Evolutionary conservation across 2,888 invertebrate genomes (phyloP), one percentile per base, ranked within the genome.

Genomic region (Hydrotaea diabolus): DNA sequence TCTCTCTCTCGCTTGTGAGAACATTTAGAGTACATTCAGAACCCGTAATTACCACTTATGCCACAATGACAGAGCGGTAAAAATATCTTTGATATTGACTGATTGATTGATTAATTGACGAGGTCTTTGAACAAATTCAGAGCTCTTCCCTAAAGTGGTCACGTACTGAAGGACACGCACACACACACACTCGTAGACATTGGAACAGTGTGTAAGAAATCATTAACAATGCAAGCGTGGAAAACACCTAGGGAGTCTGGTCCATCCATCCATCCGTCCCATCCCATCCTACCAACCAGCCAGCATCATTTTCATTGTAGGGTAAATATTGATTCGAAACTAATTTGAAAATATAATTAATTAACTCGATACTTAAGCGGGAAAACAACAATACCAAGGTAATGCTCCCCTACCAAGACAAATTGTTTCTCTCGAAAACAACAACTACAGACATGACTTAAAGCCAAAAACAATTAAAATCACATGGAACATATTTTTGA

Each of bases 301-400:
- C 31, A 31, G 17, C 55, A 17, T 4, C 64, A 36, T 17, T 64
- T 64, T 17, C 36, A 17, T 36, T n/a, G 36, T 13, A 4, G 11
- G 17, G 5, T 36, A 64, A 64, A 64, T 36, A 39, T 39, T 19
- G 39, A 64, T 9, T 15, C 64, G 39, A 36, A 39, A 64, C 39
- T 64, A 64, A 64, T 64, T 64, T 64, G 17, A 64, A 64, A 64
- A 17, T 64, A 9, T 64, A 64, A 64, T 64, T 64, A 64, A 64
- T 64, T 64, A 64, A 64, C 64, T 62, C 39, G 64, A 39, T 26
- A 31, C 2, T 26, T 3, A 13, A 26, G 4, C 26, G 59, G 8
- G 2, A 21, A n/a, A n/a, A n/a, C n/a, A n/a, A 26, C 13, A 4
- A 55, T 55, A 26, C 13, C 0, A 55, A 17, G 7, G 19, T 19